Evolutionary conservation across 2,888 invertebrate genomes (phyloP), one percentile per base, ranked within the genome.

Genomic region (Merodon equestris): DNA sequence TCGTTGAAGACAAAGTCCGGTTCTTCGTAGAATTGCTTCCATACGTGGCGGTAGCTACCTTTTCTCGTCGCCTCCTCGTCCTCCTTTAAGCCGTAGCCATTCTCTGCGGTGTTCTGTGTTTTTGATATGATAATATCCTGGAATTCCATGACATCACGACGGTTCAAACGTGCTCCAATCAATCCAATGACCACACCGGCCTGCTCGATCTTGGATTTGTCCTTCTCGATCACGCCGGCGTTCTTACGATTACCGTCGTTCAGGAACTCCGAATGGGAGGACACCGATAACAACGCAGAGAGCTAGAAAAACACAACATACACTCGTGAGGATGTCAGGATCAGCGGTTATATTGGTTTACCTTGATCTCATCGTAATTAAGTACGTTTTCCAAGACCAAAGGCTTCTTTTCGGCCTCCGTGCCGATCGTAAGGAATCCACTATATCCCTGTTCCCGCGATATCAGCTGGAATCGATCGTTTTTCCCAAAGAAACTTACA

Each of bases 351-450:
- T 18, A 7, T n/a, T n/a, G 19, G 1, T 67, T 64, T 81, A 91
- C 85, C 84, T 92, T 92, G 1, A 92, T 89, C 85, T 92, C 92
- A 76, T 92, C 91, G 83, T 92, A 92, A 66, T 91, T 91, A 34
- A 92, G 85, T 70, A 91, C 91, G 66, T 91, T 85, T 18, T 88
- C 83, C 36, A 92, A 83, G 13, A 89, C 40, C 56, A 91, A 83
- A 0, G 91, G 91, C 1, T 88, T 84, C 70, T 87, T 86, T 83
- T 92, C 90, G 9, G 86, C 40, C 27, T 83, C 84, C 0, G 90
- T 91, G 15, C 92, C 92, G 34, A 92, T 89, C 15, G 85, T 84
- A 82, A 91, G 90, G 88, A 91, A 92, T 15, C 90, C 90, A 14
- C 90, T 89, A 4, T 85, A 83, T 0, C 91, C 91, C 13, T 83